Evolutionary conservation across 2,888 invertebrate species (phyloP), one percentile per base, ranked within the genome.

Genomic region (Ormyrus rosae): DNA sequence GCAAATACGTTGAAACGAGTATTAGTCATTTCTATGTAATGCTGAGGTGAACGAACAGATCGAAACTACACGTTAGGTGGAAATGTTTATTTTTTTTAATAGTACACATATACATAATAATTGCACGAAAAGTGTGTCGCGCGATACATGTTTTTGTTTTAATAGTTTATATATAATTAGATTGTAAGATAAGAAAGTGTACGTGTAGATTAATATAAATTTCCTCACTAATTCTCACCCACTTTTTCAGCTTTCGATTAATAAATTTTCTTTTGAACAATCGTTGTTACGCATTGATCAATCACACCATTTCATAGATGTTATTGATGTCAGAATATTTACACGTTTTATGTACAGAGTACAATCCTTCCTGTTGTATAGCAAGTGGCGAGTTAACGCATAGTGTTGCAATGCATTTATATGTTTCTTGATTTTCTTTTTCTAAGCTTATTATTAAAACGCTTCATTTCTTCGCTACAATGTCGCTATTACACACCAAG

Each of bases 281-380:
- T 61, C 61, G 61, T 63, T 46, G 45, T 63, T 63, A 46, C 19
- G 2, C 13, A 19, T 53, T 65, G 6, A 50, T 50, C 65, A 65
- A 19, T 50, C 5, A 8, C 46, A 67, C 51, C 67, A 19, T 53
- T 34, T 34, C 34, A 34, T 19, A 19, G 6, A 51, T 67, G 10
- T 46, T 11, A 63, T 63, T 19, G 67, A 51, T 67, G 67, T 48
- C 53, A 67, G 13, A 70, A 50, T 70, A 69, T 69, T 68, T 55
- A 69, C 56, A 69, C 6, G 19, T 56, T 70, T 70, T 70, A 70
- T 70, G 70, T 70, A 70, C 70, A 70, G n/a, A 56, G 70, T 70
- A 70, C 70, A 70, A 34, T 60, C 13, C 46, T 56, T 70, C 13
- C 51, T 67, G 67, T 53, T 67, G 67, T 19, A 34, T 34, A 34